A percentile compares a stretch with the other conserved stretches of the same genome.
These are phyloP conservation scores for Alcedo atthis DNA, from an alignment of 2,797 vertebrate genomes.

Conservation along the genomic window DNA sequence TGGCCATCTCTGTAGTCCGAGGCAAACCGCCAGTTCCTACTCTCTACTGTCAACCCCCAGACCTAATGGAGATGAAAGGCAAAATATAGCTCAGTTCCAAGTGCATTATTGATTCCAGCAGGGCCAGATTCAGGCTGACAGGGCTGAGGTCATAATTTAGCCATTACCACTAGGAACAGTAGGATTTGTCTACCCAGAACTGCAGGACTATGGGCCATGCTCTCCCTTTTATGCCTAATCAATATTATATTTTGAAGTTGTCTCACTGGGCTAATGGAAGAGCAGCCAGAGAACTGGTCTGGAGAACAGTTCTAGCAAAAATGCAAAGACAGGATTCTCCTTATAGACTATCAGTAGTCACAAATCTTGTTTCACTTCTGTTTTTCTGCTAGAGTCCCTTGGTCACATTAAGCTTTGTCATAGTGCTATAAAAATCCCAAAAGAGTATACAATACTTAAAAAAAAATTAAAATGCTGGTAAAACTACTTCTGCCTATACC, in stretches of 20 bases:
- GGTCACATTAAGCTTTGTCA: background rate
- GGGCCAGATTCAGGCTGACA: constrained; percentile 46
- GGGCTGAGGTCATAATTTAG: constrained; percentile 54
- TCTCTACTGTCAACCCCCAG: constrained; percentile 45
- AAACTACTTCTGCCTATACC: background rate
- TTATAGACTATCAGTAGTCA: background rate
- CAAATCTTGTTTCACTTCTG: background rate
- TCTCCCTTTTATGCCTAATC: constrained; percentile 46
- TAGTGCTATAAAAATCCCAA: background rate
- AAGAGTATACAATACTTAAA: background rate
- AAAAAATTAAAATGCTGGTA: background rate
- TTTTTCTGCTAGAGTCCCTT: background rate
- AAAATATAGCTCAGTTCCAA: constrained; percentile 63
- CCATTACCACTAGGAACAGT: constrained; percentile 42
- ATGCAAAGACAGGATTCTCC: background rate
- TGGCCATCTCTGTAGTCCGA: constrained; percentile 39
- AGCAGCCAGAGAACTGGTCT: background rate
- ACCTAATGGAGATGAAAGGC: constrained; percentile 69
- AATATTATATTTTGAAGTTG: constrained; percentile 18
- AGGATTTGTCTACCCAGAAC: constrained; percentile 25
- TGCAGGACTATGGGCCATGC: background rate
- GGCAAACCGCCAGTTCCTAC: constrained; percentile 50
- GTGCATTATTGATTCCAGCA: constrained; percentile 62
- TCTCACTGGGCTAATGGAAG: constrained; percentile 32
- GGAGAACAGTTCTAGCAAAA: background rate